Base-by-base conservation (phyloP, 1,140 invertebrate species). In the Hyles vespertilio region DNA sequence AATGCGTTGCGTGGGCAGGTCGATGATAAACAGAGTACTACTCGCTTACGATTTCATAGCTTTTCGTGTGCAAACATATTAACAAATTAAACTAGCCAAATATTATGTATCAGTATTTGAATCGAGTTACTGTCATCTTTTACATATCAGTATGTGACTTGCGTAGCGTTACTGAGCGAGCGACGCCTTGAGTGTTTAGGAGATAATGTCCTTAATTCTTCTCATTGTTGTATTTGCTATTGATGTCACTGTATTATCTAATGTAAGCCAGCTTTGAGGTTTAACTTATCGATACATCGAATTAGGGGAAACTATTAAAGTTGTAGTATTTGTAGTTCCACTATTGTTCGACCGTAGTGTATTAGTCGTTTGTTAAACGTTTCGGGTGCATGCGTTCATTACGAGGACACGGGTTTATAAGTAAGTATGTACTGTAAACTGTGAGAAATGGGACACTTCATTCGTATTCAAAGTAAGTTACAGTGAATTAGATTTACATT, bases 81-180 rank as follows among this genome's bases (percentile, higher is more conserved):
- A 40, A 40, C 36, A 33, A 56, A 11, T 68, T 67, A 68, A 56
- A 61, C 48, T 67, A 81, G 63, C 70, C 71, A 74, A 80, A 78
- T 77, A 77, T 74, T 72, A 65, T 79, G 52, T 77, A 77, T 79
- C 79, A 83, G 77, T 83, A 83, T 84, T 81, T 70, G 67, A 77
- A 74, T 76, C 73, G 67, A 73, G 69, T 79, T 72, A 77, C 73
- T 77, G 71, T 82, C 71, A 60, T 73, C 65, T 74, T 77, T 81
- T 84, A 88, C 85, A 88, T 88, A 88, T 88, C 85, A 86, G 76
- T 72, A 79, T 79, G 82, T 85, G 81, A 88, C 79, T 86, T 84
- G 79, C 69, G 69, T 83, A 82, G 70, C 71, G 65, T 76, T 74
- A 70, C 63, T 59, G 70, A 74, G 67, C 70, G 68, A 72, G 67